phyloP scores from a whole-genome alignment of 2,888 invertebrate species.

The Epinotia brunnichana region DNA sequence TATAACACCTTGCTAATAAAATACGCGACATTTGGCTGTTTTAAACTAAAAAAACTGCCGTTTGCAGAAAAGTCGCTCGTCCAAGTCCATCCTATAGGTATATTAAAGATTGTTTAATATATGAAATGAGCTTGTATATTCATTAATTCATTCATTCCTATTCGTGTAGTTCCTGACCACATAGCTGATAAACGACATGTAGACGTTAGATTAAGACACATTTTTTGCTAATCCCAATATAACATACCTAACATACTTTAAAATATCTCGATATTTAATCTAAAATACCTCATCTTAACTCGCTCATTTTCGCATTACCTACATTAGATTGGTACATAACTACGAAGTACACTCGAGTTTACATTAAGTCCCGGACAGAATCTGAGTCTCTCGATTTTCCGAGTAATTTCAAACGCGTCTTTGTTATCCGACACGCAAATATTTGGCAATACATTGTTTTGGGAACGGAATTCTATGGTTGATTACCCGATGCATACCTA shows the following conservation, averaged over 20 bases:
- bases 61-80: no score
- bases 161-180: no score
- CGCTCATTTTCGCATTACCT: not conserved
- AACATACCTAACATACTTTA: not conserved
- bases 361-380: conserved; percentile 6
- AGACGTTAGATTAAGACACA: no score
- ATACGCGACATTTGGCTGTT: no score
- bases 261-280: no score
- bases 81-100: no score
- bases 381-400: conserved; percentile 4
- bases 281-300: not conserved
- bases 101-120: no score
- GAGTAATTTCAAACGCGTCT: not conserved
- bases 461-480: not conserved
- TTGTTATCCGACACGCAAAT: conserved; percentile 20
- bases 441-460: conserved; percentile 15
- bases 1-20: no score
- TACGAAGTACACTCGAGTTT: not conserved
- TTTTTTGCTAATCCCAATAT: not conserved
- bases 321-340: not conserved
- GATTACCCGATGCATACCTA: not conserved
- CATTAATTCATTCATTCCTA: no score
- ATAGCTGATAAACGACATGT: no score
- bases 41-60: no score
- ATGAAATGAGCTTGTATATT: no score